These are phyloP conservation scores for Eudasyphora cyanicolor DNA, from an alignment of 2,888 invertebrate species.

Conservation along the genomic window DNA sequence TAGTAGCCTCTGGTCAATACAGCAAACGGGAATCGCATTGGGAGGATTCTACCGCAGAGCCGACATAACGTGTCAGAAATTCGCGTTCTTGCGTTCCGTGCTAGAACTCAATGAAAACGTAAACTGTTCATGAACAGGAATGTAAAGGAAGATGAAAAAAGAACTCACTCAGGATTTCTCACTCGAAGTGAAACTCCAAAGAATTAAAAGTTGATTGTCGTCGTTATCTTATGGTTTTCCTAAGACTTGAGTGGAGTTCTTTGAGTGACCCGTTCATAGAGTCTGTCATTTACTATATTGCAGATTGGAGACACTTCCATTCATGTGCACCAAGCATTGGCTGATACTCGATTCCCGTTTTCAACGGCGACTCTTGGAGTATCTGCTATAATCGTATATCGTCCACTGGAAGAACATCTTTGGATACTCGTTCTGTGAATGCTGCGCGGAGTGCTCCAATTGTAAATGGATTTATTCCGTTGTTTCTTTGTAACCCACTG, in stretches of 20 bases:
- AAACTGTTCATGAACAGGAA: slow-evolving; percentile 55
- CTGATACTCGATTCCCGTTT: neutral
- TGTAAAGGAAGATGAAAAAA: slow-evolving; percentile 25
- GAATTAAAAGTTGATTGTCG: too few species aligned
- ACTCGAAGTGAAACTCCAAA: too few species aligned
- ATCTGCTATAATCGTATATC: too few species aligned
- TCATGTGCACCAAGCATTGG: too few species aligned
- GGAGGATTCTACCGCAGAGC: neutral
- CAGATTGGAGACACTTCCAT: neutral
- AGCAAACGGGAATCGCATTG: slow-evolving; percentile 49
- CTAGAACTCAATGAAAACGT: slow-evolving; percentile 2
- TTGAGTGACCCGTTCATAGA: neutral
- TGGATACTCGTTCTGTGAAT: neutral
- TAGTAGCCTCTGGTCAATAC: neutral
- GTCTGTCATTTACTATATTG: neutral
- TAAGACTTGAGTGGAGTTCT: neutral
- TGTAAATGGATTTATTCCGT: slow-evolving; percentile 59
- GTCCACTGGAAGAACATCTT: too few species aligned
- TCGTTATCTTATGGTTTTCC: too few species aligned
- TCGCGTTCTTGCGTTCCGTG: neutral
- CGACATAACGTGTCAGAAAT: slow-evolving; percentile 34
- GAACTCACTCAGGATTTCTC: neutral
- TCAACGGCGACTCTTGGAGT: too few species aligned
- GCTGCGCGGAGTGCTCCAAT: slow-evolving; percentile 48
- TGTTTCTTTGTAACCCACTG: slow-evolving; percentile 65